Evolutionary conservation across 2,797 vertebrate genomes (phyloP).

Genomic region (Tragelaphus eurycerus): DNA sequence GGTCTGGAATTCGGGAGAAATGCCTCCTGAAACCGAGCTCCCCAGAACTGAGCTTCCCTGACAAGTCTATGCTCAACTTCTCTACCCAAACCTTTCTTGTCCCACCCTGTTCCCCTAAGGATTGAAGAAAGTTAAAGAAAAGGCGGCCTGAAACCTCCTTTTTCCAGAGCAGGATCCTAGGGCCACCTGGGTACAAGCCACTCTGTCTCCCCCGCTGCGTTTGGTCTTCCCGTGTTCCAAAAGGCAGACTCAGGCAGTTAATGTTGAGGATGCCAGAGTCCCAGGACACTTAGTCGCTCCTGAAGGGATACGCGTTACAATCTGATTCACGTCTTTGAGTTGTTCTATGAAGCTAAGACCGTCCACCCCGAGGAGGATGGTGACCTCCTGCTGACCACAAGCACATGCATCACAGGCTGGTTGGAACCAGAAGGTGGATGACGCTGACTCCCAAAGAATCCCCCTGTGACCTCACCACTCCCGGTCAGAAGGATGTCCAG

Average conservation of each 20-base stretch:
- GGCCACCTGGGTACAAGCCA: fast-evolving
- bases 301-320: not conserved
- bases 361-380: not conserved
- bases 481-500: not conserved
- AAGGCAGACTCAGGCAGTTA: not conserved
- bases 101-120: not conserved
- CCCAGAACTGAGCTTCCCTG: not conserved
- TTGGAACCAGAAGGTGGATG: not conserved
- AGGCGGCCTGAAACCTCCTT: fast-evolving
- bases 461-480: not conserved
- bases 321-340: not conserved
- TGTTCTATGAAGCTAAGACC: not conserved
- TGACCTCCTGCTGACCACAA: not conserved
- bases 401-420: not conserved
- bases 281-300: not conserved
- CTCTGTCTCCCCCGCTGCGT: fast-evolving
- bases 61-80: not conserved
- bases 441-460: not conserved
- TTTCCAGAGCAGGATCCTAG: not conserved
- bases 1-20: not conserved
- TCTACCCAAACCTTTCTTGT: not conserved
- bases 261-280: too few species aligned
- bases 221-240: not conserved
- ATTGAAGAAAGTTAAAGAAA: not conserved
- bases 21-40: not conserved